phyloP scores from a whole-genome alignment of 1,140 invertebrate genomes.

The Dolichoris vasculosae region DNA sequence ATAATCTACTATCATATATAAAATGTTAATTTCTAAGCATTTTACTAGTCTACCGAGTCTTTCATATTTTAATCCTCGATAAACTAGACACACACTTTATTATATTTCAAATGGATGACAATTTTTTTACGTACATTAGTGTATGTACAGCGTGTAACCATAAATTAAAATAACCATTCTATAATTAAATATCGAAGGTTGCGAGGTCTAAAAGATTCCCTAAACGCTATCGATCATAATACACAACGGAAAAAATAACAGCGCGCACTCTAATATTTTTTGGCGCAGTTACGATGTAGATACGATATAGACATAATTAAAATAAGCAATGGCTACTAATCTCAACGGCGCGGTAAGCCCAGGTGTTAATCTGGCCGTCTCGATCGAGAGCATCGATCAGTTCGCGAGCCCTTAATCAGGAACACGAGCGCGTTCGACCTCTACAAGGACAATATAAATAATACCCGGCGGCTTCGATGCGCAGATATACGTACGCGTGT shows the following conservation, averaged over 20 bases:
- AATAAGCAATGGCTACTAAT: constrained; percentile 22
- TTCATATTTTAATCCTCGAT: neutral
- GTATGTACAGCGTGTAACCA: neutral
- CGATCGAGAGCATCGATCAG: constrained; percentile 35
- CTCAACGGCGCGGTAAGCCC: neutral
- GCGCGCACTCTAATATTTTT: neutral
- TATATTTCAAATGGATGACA: neutral
- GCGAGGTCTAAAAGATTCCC: neutral
- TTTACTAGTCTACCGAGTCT: neutral
- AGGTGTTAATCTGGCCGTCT: constrained; percentile 20
- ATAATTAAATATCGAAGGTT: neutral
- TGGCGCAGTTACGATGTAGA: neutral
- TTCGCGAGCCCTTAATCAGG: constrained; percentile 8
- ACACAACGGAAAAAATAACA: neutral
- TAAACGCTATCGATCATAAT: neutral
- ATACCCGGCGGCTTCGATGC: constrained; percentile 3
- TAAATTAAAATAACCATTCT: neutral
- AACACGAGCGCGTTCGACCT: neutral
- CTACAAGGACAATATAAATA: constrained; percentile 43
- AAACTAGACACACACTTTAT: neutral
- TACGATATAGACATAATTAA: constrained; percentile 8
- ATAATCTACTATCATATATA: neutral
- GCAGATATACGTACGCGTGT: neutral
- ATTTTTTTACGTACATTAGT: neutral
- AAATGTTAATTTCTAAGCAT: neutral